Evolutionary conservation across 2,888 invertebrate genomes (phyloP).

Genomic region (Chymomyza fuscimana): DNA sequence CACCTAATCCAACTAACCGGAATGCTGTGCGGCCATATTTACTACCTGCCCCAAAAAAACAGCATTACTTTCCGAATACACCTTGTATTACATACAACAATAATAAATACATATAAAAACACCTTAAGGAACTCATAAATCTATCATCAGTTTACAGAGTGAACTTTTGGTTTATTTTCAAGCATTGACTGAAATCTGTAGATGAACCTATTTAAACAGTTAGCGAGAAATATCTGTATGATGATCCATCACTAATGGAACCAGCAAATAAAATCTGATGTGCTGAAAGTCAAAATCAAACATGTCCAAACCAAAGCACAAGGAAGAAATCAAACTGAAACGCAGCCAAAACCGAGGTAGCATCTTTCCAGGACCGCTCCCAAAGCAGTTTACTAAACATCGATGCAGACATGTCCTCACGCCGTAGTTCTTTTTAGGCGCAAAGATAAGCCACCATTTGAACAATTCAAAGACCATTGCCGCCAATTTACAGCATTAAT

Average conservation of each 20-base stretch:
- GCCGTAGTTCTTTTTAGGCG: constrained; percentile 82
- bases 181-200: background rate
- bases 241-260: background rate
- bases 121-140: background rate
- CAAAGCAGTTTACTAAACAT: constrained; percentile 57
- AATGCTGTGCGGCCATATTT: too few species aligned
- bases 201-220: background rate
- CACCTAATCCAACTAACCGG: too few species aligned
- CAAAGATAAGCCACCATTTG: constrained; percentile 83
- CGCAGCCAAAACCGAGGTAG: constrained; percentile 11
- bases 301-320: constrained; percentile 63
- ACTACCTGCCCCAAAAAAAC: too few species aligned
- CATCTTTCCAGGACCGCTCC: constrained; percentile 11
- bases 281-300: constrained; percentile 48
- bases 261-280: constrained; percentile 29
- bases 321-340: constrained; percentile 37
- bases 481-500: constrained; percentile 94
- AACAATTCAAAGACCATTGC: constrained; percentile 88
- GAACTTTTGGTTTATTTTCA: background rate
- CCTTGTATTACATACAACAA: too few species aligned
- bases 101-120: too few species aligned
- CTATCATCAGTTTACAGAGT: background rate
- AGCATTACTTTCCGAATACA: too few species aligned
- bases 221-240: background rate
- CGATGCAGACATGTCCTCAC: constrained; percentile 81